Evolutionary conservation across 2,888 invertebrate genomes (phyloP).

Genomic region (Dastarcus helophoroides): DNA sequence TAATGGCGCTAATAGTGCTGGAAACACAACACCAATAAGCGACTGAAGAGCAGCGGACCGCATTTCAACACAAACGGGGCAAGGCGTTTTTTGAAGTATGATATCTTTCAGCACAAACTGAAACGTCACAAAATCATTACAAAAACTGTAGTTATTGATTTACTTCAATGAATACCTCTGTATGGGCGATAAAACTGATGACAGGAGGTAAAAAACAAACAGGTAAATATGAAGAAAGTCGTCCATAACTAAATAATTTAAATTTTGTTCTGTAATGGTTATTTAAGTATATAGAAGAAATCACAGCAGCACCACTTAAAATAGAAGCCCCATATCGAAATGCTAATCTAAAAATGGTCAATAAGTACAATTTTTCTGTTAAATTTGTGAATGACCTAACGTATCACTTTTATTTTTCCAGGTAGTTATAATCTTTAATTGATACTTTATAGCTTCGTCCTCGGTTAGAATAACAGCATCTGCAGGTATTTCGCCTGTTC

Average conservation of each 20-base stretch:
- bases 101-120: slow-evolving; percentile 47
- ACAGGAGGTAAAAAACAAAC: slow-evolving; percentile 48
- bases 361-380: background rate
- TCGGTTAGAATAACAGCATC: slow-evolving; percentile 48
- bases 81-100: slow-evolving; percentile 44
- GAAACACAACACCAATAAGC: slow-evolving; percentile 44
- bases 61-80: slow-evolving; percentile 55
- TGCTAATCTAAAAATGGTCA: slow-evolving; percentile 38
- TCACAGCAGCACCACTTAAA: slow-evolving; percentile 41
- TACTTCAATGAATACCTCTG: slow-evolving; percentile 35
- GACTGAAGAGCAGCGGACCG: slow-evolving; percentile 46
- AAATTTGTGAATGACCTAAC: slow-evolving; percentile 37
- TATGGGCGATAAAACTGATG: slow-evolving; percentile 44
- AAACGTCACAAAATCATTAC: slow-evolving; percentile 18
- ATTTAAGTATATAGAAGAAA: slow-evolving; percentile 50
- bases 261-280: slow-evolving; percentile 49
- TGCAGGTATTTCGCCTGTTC: slow-evolving; percentile 39
- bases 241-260: slow-evolving; percentile 47
- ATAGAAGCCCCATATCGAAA: slow-evolving; percentile 41
- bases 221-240: slow-evolving; percentile 48
- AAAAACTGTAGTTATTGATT: background rate
- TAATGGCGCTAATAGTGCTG: slow-evolving; percentile 48
- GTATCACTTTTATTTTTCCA: slow-evolving; percentile 51
- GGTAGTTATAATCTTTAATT: slow-evolving; percentile 44
- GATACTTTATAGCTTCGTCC: slow-evolving; percentile 47